Percentiles rank a stretch among this genome's conserved stretches.
These are phyloP conservation scores for Podarcis siculus DNA, from an alignment of 2,797 vertebrate genomes.

Conservation along the genomic window DNA sequence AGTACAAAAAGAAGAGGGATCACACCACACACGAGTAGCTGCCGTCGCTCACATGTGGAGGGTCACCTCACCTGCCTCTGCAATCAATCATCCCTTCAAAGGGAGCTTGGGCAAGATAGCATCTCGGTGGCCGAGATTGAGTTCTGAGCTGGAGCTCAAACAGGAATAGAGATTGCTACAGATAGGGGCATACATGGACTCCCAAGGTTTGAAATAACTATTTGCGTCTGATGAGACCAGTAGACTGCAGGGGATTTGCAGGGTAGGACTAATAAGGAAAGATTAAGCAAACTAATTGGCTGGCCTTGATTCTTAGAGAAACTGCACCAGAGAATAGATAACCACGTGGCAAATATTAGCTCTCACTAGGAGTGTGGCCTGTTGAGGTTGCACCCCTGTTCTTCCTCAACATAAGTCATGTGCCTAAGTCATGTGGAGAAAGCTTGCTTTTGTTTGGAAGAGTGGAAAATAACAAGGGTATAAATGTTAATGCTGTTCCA, in stretches of 20 bases:
- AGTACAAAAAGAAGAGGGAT: not conserved
- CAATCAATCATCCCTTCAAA: constrained; percentile 62
- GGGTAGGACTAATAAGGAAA: constrained; percentile 71
- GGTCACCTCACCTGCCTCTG: constrained; percentile 21
- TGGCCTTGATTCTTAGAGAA: constrained; percentile 13
- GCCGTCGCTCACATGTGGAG: constrained; percentile 37
- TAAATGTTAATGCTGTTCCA: no score
- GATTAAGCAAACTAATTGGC: constrained; percentile 74
- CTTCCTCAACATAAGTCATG: no score
- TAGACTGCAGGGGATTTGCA: constrained; percentile 69
- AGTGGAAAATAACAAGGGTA: not conserved
- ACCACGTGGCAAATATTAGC: not conserved
- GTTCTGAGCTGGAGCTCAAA: constrained; percentile 52
- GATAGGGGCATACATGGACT: constrained; percentile 64
- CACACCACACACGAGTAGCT: constrained; percentile 47
- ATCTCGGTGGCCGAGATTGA: constrained; percentile 32
- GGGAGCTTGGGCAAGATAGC: constrained; percentile 32
- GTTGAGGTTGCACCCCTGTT: not conserved
- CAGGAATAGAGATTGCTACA: constrained; percentile 50
- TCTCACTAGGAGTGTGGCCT: not conserved
- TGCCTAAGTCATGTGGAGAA: not conserved
- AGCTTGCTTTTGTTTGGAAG: not conserved
- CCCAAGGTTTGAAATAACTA: constrained; percentile 69
- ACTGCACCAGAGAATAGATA: constrained; percentile 15
- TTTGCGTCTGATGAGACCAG: constrained; percentile 67